Evolutionary conservation across 2,797 vertebrate species (phyloP).

Genomic region (Lagodon rhomboides): DNA sequence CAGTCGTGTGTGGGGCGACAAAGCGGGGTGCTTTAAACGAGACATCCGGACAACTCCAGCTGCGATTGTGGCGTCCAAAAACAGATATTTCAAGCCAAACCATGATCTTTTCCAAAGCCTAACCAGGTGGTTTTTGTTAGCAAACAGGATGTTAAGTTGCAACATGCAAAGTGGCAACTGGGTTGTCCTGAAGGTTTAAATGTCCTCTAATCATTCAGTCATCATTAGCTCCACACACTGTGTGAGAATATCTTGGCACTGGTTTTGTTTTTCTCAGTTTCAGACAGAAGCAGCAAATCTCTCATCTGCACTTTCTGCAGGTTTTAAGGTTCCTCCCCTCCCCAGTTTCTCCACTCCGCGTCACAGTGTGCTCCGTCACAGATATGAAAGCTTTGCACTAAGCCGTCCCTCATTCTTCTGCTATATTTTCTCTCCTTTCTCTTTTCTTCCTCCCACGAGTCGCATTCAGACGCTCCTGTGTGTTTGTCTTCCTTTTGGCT

Average conservation of each 20-base stretch:
- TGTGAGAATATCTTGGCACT: neutral
- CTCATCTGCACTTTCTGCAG: conserved; percentile 4
- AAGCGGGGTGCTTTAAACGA: no score
- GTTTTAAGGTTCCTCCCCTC: conserved; percentile 29
- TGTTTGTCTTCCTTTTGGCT: neutral
- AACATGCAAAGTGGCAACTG: no score
- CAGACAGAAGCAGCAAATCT: conserved; percentile 30
- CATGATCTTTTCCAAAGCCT: no score
- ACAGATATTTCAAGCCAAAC: no score
- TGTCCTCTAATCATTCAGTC: neutral
- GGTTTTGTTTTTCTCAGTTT: conserved; percentile 19
- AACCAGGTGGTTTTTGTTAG: no score
- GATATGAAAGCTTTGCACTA: conserved; percentile 40
- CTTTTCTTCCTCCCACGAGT: neutral
- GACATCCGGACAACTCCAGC: no score
- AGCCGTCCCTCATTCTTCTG: conserved; percentile 32
- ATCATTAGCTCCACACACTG: neutral
- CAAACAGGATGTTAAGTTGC: no score
- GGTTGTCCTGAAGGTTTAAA: neutral
- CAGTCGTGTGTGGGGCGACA: no score
- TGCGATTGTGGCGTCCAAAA: no score
- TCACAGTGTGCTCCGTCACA: conserved; percentile 41
- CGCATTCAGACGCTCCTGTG: neutral
- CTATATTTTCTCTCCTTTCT: conserved; percentile 9
- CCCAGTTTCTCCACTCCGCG: conserved; percentile 11